phyloP scores from a whole-genome alignment of 2,113 vertebrate species.

The Melanocharis versteri region DNA sequence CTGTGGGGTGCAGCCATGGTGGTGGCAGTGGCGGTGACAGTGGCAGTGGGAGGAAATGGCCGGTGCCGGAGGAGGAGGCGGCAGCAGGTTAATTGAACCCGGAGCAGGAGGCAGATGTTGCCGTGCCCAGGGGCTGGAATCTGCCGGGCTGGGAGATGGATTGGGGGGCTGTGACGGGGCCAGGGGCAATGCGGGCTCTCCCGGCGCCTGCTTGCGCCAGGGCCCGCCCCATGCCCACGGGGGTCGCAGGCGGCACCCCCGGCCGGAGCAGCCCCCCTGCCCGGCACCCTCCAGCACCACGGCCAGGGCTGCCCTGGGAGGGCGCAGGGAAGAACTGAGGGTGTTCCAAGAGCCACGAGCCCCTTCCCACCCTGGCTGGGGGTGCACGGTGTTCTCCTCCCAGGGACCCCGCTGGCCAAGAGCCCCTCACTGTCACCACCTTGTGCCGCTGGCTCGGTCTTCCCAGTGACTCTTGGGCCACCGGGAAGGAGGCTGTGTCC shows the following conservation, averaged over 20 bases:
- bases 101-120: conserved; percentile 45
- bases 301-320: too few species aligned
- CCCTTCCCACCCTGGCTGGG: fast-evolving
- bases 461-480: background rate
- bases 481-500: background rate
- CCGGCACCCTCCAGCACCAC: background rate
- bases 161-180: background rate
- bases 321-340: background rate
- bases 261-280: background rate
- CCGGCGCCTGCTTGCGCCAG: background rate
- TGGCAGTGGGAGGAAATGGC: background rate
- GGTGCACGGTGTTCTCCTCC: too few species aligned
- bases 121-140: conserved; percentile 53
- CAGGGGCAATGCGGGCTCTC: background rate
- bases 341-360: background rate
- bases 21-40: background rate
- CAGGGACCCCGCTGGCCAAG: background rate
- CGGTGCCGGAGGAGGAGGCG: background rate
- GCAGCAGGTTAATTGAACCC: conserved; percentile 40
- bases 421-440: background rate
- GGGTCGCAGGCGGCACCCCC: background rate
- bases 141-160: conserved; percentile 43
- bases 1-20: background rate
- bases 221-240: background rate
- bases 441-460: fast-evolving